A percentile compares a stretch with the other conserved stretches of the same genome.
phyloP scores from a whole-genome alignment of 2,888 invertebrate species.

The Epinotia brunnichana region DNA sequence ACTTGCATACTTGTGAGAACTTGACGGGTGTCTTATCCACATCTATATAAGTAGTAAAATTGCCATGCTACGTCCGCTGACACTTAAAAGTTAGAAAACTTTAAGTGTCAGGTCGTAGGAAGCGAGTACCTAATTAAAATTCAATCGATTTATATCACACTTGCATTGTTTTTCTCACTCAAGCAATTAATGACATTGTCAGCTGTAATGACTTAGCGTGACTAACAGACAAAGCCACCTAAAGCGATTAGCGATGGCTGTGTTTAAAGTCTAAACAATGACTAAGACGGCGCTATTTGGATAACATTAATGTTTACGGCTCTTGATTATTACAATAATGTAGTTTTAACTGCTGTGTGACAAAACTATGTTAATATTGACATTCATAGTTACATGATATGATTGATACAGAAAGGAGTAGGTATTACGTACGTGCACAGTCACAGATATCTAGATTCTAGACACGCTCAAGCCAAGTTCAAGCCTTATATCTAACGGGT shows the following conservation, averaged over 20 bases:
- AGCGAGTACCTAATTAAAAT: not conserved
- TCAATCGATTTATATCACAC: slow-evolving; percentile 14
- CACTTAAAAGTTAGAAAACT: no score
- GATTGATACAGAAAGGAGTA: no score
- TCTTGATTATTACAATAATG: slow-evolving; percentile 16
- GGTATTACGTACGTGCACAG: not conserved
- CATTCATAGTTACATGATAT: not conserved
- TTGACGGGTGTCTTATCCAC: no score
- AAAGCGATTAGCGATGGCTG: slow-evolving; percentile 19
- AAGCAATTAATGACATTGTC: slow-evolving; percentile 28
- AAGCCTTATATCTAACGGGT: no score
- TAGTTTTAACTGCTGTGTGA: not conserved
- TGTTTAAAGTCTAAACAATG: slow-evolving; percentile 24
- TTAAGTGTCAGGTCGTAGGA: not conserved
- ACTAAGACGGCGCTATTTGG: not conserved
- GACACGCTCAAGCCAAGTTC: no score
- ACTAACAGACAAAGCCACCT: slow-evolving; percentile 32
- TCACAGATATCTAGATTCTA: not conserved
- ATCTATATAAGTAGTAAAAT: no score
- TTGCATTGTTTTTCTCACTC: slow-evolving; percentile 20
- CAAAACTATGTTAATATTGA: not conserved
- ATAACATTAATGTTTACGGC: slow-evolving; percentile 17
- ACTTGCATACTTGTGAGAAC: no score
- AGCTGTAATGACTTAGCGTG: slow-evolving; percentile 34
- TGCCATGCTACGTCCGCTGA: no score